Percentiles rank a stretch among this genome's conserved stretches.
These are phyloP conservation scores for Melanotaenia pygmaea DNA, from an alignment of 2,797 vertebrate species.

Conservation along the genomic window DNA sequence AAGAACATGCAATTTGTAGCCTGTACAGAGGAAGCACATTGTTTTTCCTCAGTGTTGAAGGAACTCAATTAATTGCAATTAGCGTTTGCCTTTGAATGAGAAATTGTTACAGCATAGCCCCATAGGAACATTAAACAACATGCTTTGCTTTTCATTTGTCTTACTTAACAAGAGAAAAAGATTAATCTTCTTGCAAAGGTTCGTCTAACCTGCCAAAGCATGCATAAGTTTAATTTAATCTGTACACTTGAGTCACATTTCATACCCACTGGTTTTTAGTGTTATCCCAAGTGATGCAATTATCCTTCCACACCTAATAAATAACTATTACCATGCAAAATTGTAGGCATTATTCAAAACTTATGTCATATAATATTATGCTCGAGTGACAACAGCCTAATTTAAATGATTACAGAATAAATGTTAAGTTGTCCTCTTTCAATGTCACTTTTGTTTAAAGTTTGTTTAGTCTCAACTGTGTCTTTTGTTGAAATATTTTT, in stretches of 20 bases:
- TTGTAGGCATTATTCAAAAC: neutral
- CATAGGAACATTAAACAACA: slow-evolving; percentile 37
- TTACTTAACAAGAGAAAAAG: slow-evolving; percentile 51
- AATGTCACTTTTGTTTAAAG: neutral
- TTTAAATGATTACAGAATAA: neutral
- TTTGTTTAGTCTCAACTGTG: neutral
- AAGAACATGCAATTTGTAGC: slow-evolving; percentile 5
- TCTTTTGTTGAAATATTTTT: slow-evolving; percentile 2
- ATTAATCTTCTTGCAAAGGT: slow-evolving; percentile 35
- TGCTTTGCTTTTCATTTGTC: slow-evolving; percentile 47
- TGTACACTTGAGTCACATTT: slow-evolving; percentile 47
- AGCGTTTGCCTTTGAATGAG: slow-evolving; percentile 25
- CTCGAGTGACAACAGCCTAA: neutral
- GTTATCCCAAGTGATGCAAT: slow-evolving; percentile 8
- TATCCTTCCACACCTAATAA: slow-evolving; percentile 14
- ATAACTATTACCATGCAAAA: neutral
- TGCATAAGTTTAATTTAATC: slow-evolving; percentile 48
- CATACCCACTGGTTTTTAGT: slow-evolving; percentile 39
- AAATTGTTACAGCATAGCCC: slow-evolving; percentile 21
- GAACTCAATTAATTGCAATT: slow-evolving; percentile 36
- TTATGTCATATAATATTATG: neutral
- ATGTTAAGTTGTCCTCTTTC: neutral
- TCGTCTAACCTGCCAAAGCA: slow-evolving; percentile 29
- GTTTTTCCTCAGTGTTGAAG: slow-evolving; percentile 22
- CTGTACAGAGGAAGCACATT: slow-evolving; percentile 24